Evolutionary conservation across 2,113 vertebrate genomes (phyloP).

Genomic region (Corapipo altera): DNA sequence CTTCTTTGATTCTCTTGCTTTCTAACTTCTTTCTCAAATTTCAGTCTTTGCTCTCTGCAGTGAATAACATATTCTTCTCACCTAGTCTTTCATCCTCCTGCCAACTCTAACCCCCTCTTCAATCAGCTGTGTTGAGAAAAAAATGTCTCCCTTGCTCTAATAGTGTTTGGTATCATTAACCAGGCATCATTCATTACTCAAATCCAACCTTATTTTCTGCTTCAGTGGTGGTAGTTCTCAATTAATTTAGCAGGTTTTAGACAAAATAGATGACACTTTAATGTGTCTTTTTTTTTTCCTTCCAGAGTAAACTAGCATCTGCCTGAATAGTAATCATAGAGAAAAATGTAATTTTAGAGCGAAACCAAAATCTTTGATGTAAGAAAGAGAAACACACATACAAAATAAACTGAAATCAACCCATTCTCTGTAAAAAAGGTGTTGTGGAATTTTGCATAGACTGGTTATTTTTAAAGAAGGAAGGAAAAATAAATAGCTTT

Average conservation of each 20-base stretch:
- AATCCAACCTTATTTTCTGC: slow-evolving; percentile 54
- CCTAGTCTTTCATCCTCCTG: not conserved
- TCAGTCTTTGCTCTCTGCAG: not conserved
- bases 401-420: not conserved
- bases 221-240: slow-evolving; percentile 37
- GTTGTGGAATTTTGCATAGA: not conserved
- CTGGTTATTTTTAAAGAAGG: not conserved
- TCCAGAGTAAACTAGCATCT: not conserved
- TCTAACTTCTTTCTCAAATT: not conserved
- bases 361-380: not conserved
- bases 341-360: slow-evolving; percentile 11
- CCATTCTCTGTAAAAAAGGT: not conserved
- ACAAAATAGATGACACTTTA: slow-evolving; percentile 48
- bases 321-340: not conserved
- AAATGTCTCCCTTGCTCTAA: not conserved
- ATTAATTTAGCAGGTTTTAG: slow-evolving; percentile 61
- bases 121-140: not conserved
- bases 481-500: not conserved
- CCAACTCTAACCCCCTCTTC: not conserved
- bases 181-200: slow-evolving; percentile 20
- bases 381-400: not conserved
- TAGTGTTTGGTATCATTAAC: slow-evolving; percentile 38
- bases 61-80: not conserved
- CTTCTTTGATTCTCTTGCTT: not conserved
- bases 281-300: not conserved